phyloP scores from a whole-genome alignment of 1,140 invertebrate genomes.

The Littorina saxatilis region DNA sequence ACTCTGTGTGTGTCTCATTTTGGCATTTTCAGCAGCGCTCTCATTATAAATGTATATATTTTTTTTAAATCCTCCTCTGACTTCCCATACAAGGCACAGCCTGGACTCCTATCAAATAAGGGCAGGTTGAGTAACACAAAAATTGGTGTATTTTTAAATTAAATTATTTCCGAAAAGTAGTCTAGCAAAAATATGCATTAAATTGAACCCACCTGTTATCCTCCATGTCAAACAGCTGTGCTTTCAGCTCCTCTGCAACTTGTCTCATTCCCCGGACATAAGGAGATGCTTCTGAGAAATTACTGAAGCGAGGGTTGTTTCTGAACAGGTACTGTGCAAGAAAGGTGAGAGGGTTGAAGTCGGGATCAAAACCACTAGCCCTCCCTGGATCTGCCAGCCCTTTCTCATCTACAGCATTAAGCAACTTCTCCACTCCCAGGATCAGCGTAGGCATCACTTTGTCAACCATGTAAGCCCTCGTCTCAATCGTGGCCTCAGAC shows the following conservation, averaged over 20 bases:
- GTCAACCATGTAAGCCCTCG: slow-evolving; percentile 72
- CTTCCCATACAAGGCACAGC: too few species aligned
- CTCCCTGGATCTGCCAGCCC: slow-evolving; percentile 61
- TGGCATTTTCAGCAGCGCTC: too few species aligned
- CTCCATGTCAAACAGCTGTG: slow-evolving; percentile 71
- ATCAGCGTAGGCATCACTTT: slow-evolving; percentile 74
- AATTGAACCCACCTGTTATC: slow-evolving; percentile 76
- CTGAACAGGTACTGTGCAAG: slow-evolving; percentile 75
- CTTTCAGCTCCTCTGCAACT: slow-evolving; percentile 70
- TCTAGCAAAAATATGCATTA: too few species aligned
- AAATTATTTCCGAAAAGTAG: too few species aligned
- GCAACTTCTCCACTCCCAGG: slow-evolving; percentile 73
- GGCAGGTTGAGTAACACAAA: too few species aligned
- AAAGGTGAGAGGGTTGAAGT: slow-evolving; percentile 76
- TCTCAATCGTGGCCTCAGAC: slow-evolving; percentile 69
- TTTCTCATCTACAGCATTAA: slow-evolving; percentile 71
- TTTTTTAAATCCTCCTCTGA: too few species aligned
- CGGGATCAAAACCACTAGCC: slow-evolving; percentile 57
- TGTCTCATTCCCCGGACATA: slow-evolving; percentile 73
- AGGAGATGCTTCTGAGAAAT: slow-evolving; percentile 73
- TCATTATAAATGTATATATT: too few species aligned
- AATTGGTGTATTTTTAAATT: too few species aligned
- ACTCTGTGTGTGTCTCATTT: too few species aligned
- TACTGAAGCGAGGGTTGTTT: slow-evolving; percentile 75
- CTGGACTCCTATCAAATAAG: too few species aligned